These are phyloP conservation scores for Columba guinea DNA, from an alignment of 2,797 vertebrate species.

Conservation along the genomic window DNA sequence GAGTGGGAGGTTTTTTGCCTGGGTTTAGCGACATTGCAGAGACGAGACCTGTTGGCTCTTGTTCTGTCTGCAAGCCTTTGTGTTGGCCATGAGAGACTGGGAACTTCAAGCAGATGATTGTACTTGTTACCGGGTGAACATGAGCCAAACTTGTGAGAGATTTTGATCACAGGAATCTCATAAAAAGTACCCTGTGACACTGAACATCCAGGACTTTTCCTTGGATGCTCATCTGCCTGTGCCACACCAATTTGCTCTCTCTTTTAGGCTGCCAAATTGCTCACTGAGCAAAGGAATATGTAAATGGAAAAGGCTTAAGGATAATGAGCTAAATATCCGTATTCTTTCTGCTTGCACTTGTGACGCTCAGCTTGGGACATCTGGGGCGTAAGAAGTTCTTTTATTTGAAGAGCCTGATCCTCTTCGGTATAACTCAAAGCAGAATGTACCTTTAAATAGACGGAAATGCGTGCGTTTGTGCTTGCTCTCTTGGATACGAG, in stretches of 20 bases:
- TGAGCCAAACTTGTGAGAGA: background rate
- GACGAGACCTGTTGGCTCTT: background rate
- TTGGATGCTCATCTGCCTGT: background rate
- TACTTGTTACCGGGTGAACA: background rate
- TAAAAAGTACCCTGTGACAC: background rate
- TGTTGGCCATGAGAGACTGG: background rate
- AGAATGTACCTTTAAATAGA: background rate
- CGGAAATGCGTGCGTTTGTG: background rate
- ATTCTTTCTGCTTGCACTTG: background rate
- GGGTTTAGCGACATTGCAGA: accelerated
- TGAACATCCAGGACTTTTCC: background rate
- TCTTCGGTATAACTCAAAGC: background rate
- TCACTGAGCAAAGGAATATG: background rate
- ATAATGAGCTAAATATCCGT: background rate
- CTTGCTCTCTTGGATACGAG: background rate
- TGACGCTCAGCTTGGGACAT: background rate
- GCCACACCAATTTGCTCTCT: background rate
- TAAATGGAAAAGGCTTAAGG: background rate
- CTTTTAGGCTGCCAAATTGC: background rate
- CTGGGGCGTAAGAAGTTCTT: background rate
- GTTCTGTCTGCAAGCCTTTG: background rate
- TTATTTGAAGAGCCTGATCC: background rate
- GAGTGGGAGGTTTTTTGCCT: background rate
- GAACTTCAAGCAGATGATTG: background rate
- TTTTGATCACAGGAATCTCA: background rate